A percentile compares a stretch with the other conserved stretches of the same genome.
phyloP scores from a whole-genome alignment of 2,888 invertebrate genomes.

The Caenorhabditis afra region DNA sequence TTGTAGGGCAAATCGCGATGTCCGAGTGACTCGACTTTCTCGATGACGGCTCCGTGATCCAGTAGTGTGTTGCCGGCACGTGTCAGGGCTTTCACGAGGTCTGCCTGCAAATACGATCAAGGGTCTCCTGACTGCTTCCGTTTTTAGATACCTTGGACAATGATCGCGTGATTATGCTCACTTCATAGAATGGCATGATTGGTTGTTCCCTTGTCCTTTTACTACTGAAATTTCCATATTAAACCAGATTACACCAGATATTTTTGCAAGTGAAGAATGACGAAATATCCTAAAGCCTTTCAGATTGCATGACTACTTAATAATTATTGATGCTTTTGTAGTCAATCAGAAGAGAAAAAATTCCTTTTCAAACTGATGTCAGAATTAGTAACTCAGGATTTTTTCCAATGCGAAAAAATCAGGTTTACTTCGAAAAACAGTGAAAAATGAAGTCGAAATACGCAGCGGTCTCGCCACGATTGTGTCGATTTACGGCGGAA shows the following conservation, averaged over 20 bases:
- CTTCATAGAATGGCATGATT: conserved; percentile 77
- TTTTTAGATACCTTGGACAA: conserved; percentile 70
- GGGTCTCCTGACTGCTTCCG: too few species aligned
- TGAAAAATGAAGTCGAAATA: conserved; percentile 29
- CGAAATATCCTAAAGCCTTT: neutral
- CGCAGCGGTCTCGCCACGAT: conserved; percentile 46
- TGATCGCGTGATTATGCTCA: conserved; percentile 75
- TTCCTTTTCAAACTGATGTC: neutral
- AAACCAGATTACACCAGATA: neutral
- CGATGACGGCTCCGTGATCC: conserved; percentile 78
- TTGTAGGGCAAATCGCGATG: conserved; percentile 77
- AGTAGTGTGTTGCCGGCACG: conserved; percentile 75
- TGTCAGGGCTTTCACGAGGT: conserved; percentile 73
- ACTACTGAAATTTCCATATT: neutral
- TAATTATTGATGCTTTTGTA: neutral
- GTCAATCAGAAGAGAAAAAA: conserved; percentile 6
- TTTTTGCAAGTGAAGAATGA: conserved; percentile 6
- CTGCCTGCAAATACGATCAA: conserved; percentile 61
- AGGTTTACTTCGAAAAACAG: neutral
- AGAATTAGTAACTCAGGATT: neutral
- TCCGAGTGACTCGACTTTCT: conserved; percentile 75
- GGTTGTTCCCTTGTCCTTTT: neutral
- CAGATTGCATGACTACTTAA: too few species aligned
- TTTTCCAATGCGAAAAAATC: neutral
- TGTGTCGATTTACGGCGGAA: conserved; percentile 38